Conservation (phyloP, 1,140 invertebrate genomes). For the Druon quercuslanigerum region DNA sequence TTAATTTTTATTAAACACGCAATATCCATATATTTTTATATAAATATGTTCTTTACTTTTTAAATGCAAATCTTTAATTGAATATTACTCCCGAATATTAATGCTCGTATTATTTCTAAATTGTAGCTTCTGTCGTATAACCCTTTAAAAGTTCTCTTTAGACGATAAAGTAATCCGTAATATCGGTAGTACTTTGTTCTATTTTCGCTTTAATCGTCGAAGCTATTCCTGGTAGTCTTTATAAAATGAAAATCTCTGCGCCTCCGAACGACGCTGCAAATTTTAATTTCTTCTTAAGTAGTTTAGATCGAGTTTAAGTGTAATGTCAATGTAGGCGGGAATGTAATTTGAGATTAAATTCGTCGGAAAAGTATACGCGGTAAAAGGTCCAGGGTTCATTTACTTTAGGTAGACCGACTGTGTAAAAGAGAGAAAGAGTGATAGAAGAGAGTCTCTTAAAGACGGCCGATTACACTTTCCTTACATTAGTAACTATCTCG, state of each 20-base stretch:
- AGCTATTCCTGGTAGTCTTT: slow-evolving; percentile 6
- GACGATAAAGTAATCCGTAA: neutral
- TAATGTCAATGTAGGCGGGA: slow-evolving; percentile 26
- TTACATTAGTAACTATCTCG: slow-evolving; percentile 14
- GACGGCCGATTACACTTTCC: slow-evolving; percentile 14
- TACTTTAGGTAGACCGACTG: neutral
- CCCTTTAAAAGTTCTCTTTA: neutral
- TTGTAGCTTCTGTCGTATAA: too few relatives aligned
- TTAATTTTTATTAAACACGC: too few relatives aligned
- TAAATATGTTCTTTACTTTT: too few relatives aligned
- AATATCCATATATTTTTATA: too few relatives aligned
- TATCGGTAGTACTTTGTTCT: slow-evolving; percentile 7
- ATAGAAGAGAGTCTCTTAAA: slow-evolving; percentile 9
- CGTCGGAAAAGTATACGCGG: slow-evolving; percentile 11
- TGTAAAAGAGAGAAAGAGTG: neutral
- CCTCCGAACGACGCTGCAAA: slow-evolving; percentile 21
- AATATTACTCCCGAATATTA: too few relatives aligned
- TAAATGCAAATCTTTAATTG: too few relatives aligned
- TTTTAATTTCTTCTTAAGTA: slow-evolving; percentile 27
- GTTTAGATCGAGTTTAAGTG: slow-evolving; percentile 16
- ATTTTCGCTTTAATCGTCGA: slow-evolving; percentile 9
- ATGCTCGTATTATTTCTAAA: neutral
- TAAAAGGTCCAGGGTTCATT: slow-evolving; percentile 21
- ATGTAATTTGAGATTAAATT: slow-evolving; percentile 28
- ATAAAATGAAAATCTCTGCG: slow-evolving; percentile 20